Percentiles rank a stretch among this genome's conserved stretches.
Evolutionary conservation across 2,888 invertebrate genomes (phyloP).

Genomic region (Xanthia icteritia): DNA sequence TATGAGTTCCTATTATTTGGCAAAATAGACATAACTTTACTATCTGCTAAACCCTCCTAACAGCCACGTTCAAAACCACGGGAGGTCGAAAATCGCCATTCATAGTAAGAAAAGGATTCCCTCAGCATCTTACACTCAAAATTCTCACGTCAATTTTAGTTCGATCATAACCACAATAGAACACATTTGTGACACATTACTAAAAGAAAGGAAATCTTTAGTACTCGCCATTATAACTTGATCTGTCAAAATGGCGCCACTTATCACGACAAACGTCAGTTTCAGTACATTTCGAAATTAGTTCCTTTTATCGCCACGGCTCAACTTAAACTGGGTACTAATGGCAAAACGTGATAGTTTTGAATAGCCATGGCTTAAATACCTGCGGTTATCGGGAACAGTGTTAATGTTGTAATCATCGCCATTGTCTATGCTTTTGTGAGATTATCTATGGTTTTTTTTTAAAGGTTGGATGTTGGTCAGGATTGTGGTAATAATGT

Average conservation of each 20-base stretch:
- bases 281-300: not conserved
- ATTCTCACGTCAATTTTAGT: slow-evolving; percentile 83
- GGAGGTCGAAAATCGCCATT: slow-evolving; percentile 36
- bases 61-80: slow-evolving; percentile 33
- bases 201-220: slow-evolving; percentile 51
- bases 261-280: slow-evolving; percentile 1
- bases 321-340: slow-evolving; percentile 6
- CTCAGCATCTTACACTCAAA: slow-evolving; percentile 25
- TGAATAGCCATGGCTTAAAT: slow-evolving; percentile 73
- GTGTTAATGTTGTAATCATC: slow-evolving; percentile 65
- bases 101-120: slow-evolving; percentile 19
- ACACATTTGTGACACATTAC: slow-evolving; percentile 47
- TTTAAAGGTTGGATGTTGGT: slow-evolving; percentile 25
- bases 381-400: slow-evolving; percentile 62
- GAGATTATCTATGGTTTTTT: slow-evolving; percentile 55
- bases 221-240: slow-evolving; percentile 3
- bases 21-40: not conserved
- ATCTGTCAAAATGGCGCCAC: slow-evolving; percentile 22
- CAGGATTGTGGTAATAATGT: slow-evolving; percentile 25
- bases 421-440: slow-evolving; percentile 66
- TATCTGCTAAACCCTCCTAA: not conserved
- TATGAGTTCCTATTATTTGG: not conserved
- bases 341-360: slow-evolving; percentile 77
- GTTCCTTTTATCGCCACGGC: not conserved
- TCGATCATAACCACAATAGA: slow-evolving; percentile 78